phyloP scores from a whole-genome alignment of 2,888 invertebrate genomes.

The Cryptus viduatorius region DNA sequence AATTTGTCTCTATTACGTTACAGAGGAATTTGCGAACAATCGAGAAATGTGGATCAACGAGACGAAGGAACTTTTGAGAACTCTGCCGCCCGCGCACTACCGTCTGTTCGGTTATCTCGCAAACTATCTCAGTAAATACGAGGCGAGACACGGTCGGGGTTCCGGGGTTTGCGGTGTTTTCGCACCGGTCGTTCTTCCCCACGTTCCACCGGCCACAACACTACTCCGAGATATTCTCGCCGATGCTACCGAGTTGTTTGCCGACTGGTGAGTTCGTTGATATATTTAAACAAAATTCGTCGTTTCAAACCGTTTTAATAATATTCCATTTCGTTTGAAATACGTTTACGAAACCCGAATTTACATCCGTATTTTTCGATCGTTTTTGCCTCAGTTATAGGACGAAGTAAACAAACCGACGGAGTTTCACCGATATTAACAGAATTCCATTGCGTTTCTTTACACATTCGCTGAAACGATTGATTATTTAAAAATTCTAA shows the following conservation, averaged over 20 bases:
- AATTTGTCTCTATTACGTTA: conserved; percentile 21
- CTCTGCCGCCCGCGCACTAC: conserved; percentile 79
- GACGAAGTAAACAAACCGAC: too few species aligned
- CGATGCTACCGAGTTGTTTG: conserved; percentile 80
- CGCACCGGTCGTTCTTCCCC: conserved; percentile 83
- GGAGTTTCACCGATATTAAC: too few species aligned
- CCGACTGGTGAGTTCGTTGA: conserved; percentile 79
- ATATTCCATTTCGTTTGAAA: too few species aligned
- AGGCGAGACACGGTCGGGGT: conserved; percentile 80
- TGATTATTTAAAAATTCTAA: too few species aligned
- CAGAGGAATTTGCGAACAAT: conserved; percentile 78
- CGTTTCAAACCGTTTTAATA: background rate
- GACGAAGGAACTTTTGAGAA: conserved; percentile 80
- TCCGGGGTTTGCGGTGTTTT: conserved; percentile 82
- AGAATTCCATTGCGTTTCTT: too few species aligned
- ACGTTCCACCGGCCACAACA: conserved; percentile 82
- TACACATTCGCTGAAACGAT: too few species aligned
- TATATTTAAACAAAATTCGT: conserved; percentile 8
- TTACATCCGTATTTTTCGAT: too few species aligned
- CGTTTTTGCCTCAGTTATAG: too few species aligned
- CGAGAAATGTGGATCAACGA: conserved; percentile 80
- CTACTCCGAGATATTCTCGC: conserved; percentile 82
- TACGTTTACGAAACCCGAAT: too few species aligned
- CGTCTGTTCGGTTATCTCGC: conserved; percentile 82
- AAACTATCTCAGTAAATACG: conserved; percentile 82